Evolutionary conservation across 2,888 invertebrate genomes (phyloP), one percentile per base, ranked within the genome.

Genomic region (Shargacucullia verbasci): DNA sequence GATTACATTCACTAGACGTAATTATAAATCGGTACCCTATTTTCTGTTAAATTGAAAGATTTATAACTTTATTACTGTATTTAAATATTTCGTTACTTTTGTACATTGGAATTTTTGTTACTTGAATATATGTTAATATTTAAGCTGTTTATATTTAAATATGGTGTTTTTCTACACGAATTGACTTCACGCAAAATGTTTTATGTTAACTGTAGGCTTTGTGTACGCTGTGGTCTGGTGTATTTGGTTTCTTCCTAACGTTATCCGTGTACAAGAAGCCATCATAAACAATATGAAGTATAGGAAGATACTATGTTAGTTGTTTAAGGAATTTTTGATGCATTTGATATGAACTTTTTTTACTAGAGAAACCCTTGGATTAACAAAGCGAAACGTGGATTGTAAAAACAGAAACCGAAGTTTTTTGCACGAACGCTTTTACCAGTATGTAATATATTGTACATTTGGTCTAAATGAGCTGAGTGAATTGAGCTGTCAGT

Each of bases 341-440:
- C 94, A 94, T 94, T 94, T 94, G 94, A 92, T 91, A 92, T 91
- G 87, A 92, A 94, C 93, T 92, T 93, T 94, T 94, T 94, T 94
- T 94, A 93, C 93, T 94, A 93, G 92, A 86, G 67, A 89, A 92
- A 88, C 91, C 89, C 84, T 81, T 81, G 84, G 80, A 84, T 40
- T 85, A 87, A 86, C 88, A 87, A 89, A 86, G 87, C 85, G 86
- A 84, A 81, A 88, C 85, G 89, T 90, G 90, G 88, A 87, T 84
- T 92, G 90, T 91, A 89, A 89, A 89, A 91, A 89, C 87, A 85
- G 89, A 88, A 84, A 86, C 90, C 84, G 85, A 90, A 82, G 91
- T 90, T 91, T 89, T 88, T 88, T 88, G 92, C 92, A 92, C 91
- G 88, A 88, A 86, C 83, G 90, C 90, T 91, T 91, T 83, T 87